Evolutionary conservation across 2,888 invertebrate genomes (phyloP), one percentile per base, ranked within the genome.

Genomic region (Trichacis sp.): DNA sequence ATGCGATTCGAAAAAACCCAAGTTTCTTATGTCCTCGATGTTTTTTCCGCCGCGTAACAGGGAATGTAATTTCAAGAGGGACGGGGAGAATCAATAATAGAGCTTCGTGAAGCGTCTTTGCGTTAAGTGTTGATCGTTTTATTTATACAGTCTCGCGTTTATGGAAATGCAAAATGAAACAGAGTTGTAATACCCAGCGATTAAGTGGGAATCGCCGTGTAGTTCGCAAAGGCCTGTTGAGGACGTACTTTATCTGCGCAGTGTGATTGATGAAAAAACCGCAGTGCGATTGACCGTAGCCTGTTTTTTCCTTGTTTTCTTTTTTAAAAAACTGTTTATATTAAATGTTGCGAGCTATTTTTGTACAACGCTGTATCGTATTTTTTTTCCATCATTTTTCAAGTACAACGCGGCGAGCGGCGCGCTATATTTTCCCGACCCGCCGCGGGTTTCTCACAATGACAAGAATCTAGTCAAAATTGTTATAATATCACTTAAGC

Each of bases 391-490:
- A 52, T 63, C 58, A 42, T 50, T 46, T 61, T 49, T 48, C 63
- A 67, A 54, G 33, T 18, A 38, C 38, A 50, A 51, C 51, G 42
- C 24, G 42, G 8, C 14, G 40, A 24, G 15, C 24, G 36, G 42
- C 15, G 56, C 38, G 56, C 49, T 52, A 50, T 14, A 30, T 50
- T 64, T 24, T 24, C 24, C 66, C 52, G 55, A 45, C 56, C 48
- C 48, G 64, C 68, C 55, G 50, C 59, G 64, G 64, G 58, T 68
- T 62, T 57, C 56, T 47, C 12, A 24, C 53, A 58, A 60, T 58
- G 65, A 71, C 72, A 72, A 73, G 72, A 75, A 71, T 79, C 78
- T 79, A 78, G 77, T 78, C 77, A 77, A 79, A 77, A 79, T 78
- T 77, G 63, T 75, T 77, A 68, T 75, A 71, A 73, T 73, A 66